phyloP scores from a whole-genome alignment of 1,140 invertebrate species.

The Leptopilina boulardi region DNA sequence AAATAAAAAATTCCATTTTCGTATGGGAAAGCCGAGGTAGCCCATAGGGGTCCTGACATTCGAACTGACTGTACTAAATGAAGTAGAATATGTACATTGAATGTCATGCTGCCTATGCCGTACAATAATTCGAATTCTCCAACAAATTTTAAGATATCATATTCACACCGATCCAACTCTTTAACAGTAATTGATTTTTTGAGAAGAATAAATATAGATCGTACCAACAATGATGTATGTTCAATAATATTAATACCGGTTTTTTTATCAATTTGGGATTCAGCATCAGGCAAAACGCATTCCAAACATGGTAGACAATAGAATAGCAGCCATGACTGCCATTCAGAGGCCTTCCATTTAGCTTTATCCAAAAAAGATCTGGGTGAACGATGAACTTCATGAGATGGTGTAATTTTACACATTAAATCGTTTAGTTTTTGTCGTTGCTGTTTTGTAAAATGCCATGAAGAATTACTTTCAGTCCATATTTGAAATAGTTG shows the following conservation, averaged over 20 bases:
- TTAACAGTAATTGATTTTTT: constrained; percentile 33
- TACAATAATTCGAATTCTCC: constrained; percentile 43
- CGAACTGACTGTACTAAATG: constrained; percentile 36
- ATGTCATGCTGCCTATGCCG: constrained; percentile 41
- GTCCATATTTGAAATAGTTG: constrained; percentile 35
- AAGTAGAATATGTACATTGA: constrained; percentile 41
- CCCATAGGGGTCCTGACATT: constrained; percentile 45
- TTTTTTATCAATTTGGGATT: neutral
- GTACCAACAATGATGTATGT: neutral
- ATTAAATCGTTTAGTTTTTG: constrained; percentile 6
- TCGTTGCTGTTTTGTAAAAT: neutral
- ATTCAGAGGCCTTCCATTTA: constrained; percentile 54
- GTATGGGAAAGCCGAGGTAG: constrained; percentile 44
- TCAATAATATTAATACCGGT: neutral
- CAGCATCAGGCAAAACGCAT: constrained; percentile 38
- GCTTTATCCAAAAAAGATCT: constrained; percentile 36
- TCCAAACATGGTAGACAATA: constrained; percentile 50
- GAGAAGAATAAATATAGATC: constrained; percentile 35
- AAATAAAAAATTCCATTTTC: constrained; percentile 44
- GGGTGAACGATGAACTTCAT: constrained; percentile 39
- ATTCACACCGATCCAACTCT: constrained; percentile 42
- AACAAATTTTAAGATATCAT: constrained; percentile 45
- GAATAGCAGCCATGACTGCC: constrained; percentile 46
- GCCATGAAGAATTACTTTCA: neutral
- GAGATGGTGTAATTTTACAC: constrained; percentile 18